Conservation (phyloP, 2,113 vertebrate species). For the Chlorodrepanis virens region DNA sequence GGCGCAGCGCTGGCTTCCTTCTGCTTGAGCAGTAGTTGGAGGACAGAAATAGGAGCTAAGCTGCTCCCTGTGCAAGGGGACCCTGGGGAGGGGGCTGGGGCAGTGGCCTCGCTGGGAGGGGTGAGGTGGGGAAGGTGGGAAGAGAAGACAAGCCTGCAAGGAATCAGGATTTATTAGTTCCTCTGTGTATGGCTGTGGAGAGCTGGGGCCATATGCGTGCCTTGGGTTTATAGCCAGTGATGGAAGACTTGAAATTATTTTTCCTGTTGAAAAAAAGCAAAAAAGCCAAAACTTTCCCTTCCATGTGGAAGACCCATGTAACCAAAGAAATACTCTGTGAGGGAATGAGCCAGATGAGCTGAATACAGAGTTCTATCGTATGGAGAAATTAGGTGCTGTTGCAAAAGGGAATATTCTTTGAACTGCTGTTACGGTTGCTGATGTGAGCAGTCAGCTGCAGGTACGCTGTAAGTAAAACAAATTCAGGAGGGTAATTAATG, state of each 20-base stretch:
- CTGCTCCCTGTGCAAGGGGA: neutral
- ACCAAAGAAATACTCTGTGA: neutral
- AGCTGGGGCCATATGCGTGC: neutral
- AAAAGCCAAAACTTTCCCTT: neutral
- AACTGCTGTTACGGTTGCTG: neutral
- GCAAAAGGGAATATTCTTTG: neutral
- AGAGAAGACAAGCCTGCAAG: conserved; percentile 3
- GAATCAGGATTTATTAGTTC: conserved; percentile 49
- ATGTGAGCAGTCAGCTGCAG: neutral
- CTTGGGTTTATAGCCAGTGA: neutral
- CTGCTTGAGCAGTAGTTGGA: neutral
- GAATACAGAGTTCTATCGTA: neutral
- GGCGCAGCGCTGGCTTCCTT: neutral
- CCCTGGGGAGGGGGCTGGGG: neutral
- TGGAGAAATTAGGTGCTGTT: neutral
- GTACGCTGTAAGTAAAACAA: neutral
- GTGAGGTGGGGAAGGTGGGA: conserved; percentile 10
- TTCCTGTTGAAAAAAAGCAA: neutral
- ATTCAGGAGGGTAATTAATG: neutral
- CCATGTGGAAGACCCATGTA: neutral
- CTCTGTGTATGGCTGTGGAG: neutral
- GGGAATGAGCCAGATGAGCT: neutral
- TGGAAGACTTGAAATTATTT: conserved; percentile 24
- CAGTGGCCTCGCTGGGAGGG: neutral
- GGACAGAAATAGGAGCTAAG: conserved; percentile 27